Conservation (phyloP, 2,797 vertebrate genomes). For the Sebastes matsubarae region DNA sequence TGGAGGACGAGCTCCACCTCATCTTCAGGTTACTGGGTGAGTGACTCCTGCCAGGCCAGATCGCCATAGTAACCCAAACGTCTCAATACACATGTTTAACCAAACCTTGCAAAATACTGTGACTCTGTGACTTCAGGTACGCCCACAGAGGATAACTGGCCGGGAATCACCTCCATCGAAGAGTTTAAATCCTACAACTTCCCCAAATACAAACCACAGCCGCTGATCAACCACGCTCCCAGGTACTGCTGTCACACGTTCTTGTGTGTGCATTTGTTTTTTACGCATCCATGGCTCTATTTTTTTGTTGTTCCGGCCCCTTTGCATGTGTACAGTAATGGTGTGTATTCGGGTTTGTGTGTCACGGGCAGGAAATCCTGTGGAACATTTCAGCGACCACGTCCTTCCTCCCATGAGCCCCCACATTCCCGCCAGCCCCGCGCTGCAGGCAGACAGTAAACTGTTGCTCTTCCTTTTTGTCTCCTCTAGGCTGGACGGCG, state of each 20-base stretch:
- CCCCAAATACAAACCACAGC: constrained; percentile 96
- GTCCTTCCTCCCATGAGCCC: constrained; percentile 77
- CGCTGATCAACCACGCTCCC: constrained; percentile 95
- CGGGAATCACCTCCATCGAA: constrained; percentile 93
- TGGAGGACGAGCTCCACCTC: constrained; percentile 98
- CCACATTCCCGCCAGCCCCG: constrained; percentile 52
- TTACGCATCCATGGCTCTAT: not conserved
- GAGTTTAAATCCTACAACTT: constrained; percentile 99
- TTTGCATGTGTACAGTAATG: not conserved
- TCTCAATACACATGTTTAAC: not conserved
- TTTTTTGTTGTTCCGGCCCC: not conserved
- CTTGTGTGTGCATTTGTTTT: not conserved
- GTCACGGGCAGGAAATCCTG: constrained; percentile 77
- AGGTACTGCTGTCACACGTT: constrained; percentile 80
- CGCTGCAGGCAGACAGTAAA: constrained; percentile 35
- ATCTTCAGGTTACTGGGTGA: constrained; percentile 98
- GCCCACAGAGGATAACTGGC: constrained; percentile 95
- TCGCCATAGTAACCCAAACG: not conserved
- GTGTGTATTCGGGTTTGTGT: not conserved
- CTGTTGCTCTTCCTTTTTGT: constrained; percentile 41
- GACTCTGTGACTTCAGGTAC: constrained; percentile 83
- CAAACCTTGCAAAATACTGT: not conserved
- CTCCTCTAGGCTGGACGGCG: constrained; percentile 89
- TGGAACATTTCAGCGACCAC: constrained; percentile 53
- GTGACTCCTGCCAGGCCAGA: not conserved